phyloP scores from a whole-genome alignment of 2,113 vertebrate genomes.

The Microcebus murinus region DNA sequence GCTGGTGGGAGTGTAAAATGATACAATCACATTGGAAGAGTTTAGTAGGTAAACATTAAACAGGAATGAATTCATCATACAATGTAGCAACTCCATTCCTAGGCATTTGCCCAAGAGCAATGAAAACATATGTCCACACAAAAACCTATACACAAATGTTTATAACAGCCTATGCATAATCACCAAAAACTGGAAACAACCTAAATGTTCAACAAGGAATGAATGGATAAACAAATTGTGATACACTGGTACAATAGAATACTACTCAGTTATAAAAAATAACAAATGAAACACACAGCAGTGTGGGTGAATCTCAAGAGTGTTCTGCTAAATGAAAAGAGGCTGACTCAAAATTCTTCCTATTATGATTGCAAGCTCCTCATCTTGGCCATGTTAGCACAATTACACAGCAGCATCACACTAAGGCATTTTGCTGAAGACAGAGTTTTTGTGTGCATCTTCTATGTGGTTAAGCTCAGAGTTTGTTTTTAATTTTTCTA shows the following conservation, averaged over 20 bases:
- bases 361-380: not conserved
- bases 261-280: not conserved
- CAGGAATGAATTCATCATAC: not conserved
- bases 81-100: not conserved
- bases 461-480: not conserved
- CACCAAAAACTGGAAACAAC: not conserved
- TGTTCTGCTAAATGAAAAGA: not conserved
- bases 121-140: not conserved
- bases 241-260: not conserved
- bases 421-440: not conserved
- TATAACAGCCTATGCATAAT: not conserved
- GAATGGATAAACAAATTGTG: not conserved
- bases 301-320: not conserved
- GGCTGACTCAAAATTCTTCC: not conserved
- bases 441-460: not conserved
- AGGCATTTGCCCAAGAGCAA: slow-evolving; percentile 33
- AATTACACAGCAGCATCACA: not conserved
- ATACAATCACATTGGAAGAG: not conserved
- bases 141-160: not conserved
- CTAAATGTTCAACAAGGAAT: not conserved
- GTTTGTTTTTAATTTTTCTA: not conserved
- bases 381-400: not conserved
- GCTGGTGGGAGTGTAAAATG: not conserved
- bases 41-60: slow-evolving; percentile 35
- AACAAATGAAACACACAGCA: not conserved